A percentile compares a stretch with the other conserved stretches of the same genome.
Evolutionary conservation across 2,113 vertebrate species (phyloP).

Genomic region (Aptenodytes patagonicus): DNA sequence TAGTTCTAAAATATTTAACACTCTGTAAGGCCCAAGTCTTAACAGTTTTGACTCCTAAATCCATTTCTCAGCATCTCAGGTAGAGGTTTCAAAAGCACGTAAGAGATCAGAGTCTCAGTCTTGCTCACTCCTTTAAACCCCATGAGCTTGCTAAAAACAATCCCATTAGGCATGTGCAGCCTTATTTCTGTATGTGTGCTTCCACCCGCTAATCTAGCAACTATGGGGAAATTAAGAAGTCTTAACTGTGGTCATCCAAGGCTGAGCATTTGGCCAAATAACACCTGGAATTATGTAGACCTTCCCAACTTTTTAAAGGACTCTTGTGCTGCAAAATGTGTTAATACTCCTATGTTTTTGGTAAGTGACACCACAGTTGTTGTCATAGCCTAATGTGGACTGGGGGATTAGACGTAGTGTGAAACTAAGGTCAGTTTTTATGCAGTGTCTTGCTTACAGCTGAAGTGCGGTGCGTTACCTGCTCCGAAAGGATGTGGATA

Average conservation of each 20-base stretch:
- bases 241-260: not conserved
- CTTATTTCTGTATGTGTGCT: not conserved
- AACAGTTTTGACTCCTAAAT: not conserved
- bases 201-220: not conserved
- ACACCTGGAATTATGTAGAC: not conserved
- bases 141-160: not conserved
- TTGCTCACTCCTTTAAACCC: not conserved
- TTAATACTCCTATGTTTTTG: not conserved
- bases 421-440: not conserved
- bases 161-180: not conserved
- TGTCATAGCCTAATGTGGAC: not conserved
- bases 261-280: not conserved
- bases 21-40: no score
- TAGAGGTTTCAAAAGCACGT: not conserved
- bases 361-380: not conserved
- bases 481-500: not conserved
- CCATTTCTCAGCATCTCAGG: not conserved
- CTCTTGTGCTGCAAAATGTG: not conserved
- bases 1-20: not conserved
- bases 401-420: rapidly evolving
- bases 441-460: not conserved
- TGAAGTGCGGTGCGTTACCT: rapidly evolving
- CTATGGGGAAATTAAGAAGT: not conserved
- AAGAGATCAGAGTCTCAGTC: not conserved
- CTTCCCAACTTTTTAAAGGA: not conserved